Conservation (phyloP, 2,888 invertebrate species). For the Pheosia gnoma region DNA sequence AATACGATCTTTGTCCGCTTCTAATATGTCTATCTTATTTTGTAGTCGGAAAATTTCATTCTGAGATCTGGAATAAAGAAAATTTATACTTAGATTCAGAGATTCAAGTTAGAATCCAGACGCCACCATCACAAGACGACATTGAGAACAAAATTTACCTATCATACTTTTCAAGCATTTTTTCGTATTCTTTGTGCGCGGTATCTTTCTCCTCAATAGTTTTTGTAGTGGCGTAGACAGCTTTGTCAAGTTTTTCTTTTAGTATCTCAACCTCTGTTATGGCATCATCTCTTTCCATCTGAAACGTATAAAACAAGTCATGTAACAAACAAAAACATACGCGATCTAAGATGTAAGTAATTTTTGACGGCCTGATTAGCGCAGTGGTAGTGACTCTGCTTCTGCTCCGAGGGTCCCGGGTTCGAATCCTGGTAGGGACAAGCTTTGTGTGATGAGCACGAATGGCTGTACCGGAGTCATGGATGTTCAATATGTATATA, state of each 20-base stretch:
- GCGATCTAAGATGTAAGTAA: too few relatives aligned
- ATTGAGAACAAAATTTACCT: slow-evolving; percentile 83
- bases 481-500: too few relatives aligned
- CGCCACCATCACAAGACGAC: slow-evolving; percentile 75
- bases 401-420: too few relatives aligned
- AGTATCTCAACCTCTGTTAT: slow-evolving; percentile 92
- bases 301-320: slow-evolving; percentile 21
- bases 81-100: slow-evolving; percentile 13
- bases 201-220: slow-evolving; percentile 94
- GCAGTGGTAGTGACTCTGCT: too few relatives aligned
- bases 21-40: slow-evolving; percentile 93
- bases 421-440: too few relatives aligned
- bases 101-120: slow-evolving; percentile 26
- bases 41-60: slow-evolving; percentile 95
- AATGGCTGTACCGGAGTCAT: too few relatives aligned
- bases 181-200: slow-evolving; percentile 95
- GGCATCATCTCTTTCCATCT: slow-evolving; percentile 95
- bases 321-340: too few relatives aligned
- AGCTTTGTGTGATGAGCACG: too few relatives aligned
- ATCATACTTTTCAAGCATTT: slow-evolving; percentile 96
- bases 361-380: too few relatives aligned
- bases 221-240: slow-evolving; percentile 91
- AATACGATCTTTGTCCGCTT: slow-evolving; percentile 93
- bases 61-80: slow-evolving; percentile 87
- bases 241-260: slow-evolving; percentile 95